Percentiles rank a stretch among this genome's conserved stretches.
These are phyloP conservation scores for Ephestia elutella DNA, from an alignment of 1,140 invertebrate species.

Conservation along the genomic window DNA sequence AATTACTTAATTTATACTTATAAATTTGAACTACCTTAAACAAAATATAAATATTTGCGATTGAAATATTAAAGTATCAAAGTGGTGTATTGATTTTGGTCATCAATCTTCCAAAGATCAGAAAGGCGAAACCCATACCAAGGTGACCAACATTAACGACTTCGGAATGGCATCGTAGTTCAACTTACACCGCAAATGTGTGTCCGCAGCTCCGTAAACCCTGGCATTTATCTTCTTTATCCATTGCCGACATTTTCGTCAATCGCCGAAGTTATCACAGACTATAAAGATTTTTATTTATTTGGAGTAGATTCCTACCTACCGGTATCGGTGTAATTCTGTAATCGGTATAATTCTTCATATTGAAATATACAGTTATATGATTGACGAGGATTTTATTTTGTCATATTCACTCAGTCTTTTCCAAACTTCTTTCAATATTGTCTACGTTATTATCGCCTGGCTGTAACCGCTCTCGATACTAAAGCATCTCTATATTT, in stretches of 20 bases:
- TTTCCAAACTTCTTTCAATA: too few relatives aligned
- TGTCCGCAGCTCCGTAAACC: background rate
- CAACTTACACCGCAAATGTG: background rate
- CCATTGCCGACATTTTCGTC: background rate
- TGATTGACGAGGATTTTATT: too few relatives aligned
- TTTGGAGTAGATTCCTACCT: background rate
- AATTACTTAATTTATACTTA: too few relatives aligned
- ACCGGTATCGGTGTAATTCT: too few relatives aligned
- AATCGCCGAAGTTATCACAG: background rate
- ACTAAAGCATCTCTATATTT: background rate
- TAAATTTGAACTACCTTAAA: too few relatives aligned
- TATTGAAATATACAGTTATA: too few relatives aligned
- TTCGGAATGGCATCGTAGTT: background rate
- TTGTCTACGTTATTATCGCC: too few relatives aligned
- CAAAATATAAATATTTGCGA: too few relatives aligned
- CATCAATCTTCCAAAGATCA: background rate
- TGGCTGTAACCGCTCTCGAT: too few relatives aligned
- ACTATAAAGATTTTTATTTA: background rate
- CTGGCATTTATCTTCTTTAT: constrained; percentile 2
- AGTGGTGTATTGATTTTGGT: background rate
- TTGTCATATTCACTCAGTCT: too few relatives aligned
- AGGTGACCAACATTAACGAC: background rate
- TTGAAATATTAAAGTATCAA: too few relatives aligned
- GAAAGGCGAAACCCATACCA: background rate
- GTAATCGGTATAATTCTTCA: too few relatives aligned